Conservation (phyloP, 2,888 invertebrate genomes). For the Stramonita haemastoma region DNA sequence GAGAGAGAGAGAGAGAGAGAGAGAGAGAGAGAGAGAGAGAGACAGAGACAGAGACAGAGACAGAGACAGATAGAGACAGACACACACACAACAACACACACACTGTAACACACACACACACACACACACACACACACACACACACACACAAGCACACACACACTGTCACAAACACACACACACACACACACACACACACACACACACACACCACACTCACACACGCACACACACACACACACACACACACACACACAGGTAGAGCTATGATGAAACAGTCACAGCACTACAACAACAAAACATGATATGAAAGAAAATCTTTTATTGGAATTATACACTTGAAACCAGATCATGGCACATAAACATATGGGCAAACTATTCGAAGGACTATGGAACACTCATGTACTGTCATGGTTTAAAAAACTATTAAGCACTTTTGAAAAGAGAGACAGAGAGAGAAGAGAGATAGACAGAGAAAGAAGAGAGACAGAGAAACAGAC, state of each 20-base stretch:
- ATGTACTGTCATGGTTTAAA: neutral
- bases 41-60: too few relatives aligned
- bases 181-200: too few relatives aligned
- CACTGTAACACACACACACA: too few relatives aligned
- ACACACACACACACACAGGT: slow-evolving; percentile 1
- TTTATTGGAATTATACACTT: too few relatives aligned
- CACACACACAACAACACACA: neutral
- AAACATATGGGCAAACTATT: neutral
- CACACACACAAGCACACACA: neutral
- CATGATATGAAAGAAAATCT: too few relatives aligned
- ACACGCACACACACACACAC: slow-evolving; percentile 5
- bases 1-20: too few relatives aligned
- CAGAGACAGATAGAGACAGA: too few relatives aligned
- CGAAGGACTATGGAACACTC: neutral
- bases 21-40: too few relatives aligned
- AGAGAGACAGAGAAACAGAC: neutral
- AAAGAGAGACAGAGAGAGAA: neutral
- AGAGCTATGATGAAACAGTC: too few relatives aligned
- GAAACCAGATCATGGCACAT: neutral
- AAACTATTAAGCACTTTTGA: neutral
- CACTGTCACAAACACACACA: too few relatives aligned
- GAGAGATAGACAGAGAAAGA: neutral
- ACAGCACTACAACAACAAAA: neutral
- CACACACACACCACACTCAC: neutral
- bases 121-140: neutral